A percentile compares a stretch with the other conserved stretches of the same genome.
phyloP scores from a whole-genome alignment of 1,140 invertebrate species.

The Calosoma granatense region DNA sequence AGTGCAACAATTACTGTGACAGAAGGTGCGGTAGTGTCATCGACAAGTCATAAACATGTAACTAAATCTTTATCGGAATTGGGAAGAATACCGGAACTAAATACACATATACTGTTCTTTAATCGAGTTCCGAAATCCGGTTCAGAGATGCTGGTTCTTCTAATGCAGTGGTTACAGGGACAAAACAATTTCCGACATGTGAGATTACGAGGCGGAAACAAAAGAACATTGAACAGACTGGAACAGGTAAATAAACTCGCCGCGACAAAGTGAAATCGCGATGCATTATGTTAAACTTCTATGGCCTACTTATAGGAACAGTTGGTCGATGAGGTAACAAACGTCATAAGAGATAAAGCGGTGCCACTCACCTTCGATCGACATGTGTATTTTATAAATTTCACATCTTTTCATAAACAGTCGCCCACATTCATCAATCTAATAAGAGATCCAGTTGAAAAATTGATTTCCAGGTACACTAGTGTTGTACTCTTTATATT shows the following conservation, averaged over 20 bases:
- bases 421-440: conserved; percentile 55
- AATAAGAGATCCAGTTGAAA: conserved; percentile 50
- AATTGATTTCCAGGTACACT: conserved; percentile 29
- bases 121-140: conserved; percentile 54
- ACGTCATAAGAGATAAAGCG: conserved; percentile 41
- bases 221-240: conserved; percentile 31
- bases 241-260: conserved; percentile 35
- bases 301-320: conserved; percentile 37
- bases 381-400: conserved; percentile 55
- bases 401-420: conserved; percentile 44
- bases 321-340: conserved; percentile 43
- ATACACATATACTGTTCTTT: conserved; percentile 47
- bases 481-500: too few relatives aligned
- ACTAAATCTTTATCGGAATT: conserved; percentile 46
- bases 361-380: conserved; percentile 52
- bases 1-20: not conserved
- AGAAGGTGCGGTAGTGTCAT: not conserved
- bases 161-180: conserved; percentile 50
- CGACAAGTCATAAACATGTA: conserved; percentile 24
- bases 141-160: conserved; percentile 51
- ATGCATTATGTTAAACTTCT: not conserved
- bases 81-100: conserved; percentile 37
- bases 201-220: conserved; percentile 38
- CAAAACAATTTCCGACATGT: conserved; percentile 52
- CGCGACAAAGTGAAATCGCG: not conserved